These are phyloP conservation scores for Achroia grisella DNA, from an alignment of 1,140 invertebrate genomes.

Conservation along the genomic window DNA sequence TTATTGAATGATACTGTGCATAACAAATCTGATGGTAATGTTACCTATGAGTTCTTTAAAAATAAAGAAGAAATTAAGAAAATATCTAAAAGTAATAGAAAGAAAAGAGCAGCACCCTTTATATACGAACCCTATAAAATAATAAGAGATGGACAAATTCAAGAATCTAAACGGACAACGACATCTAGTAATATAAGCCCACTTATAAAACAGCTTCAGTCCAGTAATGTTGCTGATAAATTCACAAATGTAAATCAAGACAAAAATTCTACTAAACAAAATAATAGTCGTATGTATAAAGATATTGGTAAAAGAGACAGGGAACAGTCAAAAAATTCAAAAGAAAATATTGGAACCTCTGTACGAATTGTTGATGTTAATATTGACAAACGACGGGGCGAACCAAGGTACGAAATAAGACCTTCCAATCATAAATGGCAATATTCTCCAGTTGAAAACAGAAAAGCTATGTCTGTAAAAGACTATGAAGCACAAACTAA, in stretches of 20 bases:
- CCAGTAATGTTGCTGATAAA: slow-evolving; percentile 50
- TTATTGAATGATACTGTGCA: not conserved
- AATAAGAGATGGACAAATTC: slow-evolving; percentile 50
- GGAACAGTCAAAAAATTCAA: slow-evolving; percentile 17
- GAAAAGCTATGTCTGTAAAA: slow-evolving; percentile 43
- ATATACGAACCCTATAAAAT: slow-evolving; percentile 69
- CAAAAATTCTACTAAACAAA: slow-evolving; percentile 36
- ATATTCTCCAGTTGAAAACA: slow-evolving; percentile 53
- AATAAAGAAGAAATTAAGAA: slow-evolving; percentile 30
- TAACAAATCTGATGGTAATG: slow-evolving; percentile 9
- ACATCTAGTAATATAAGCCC: slow-evolving; percentile 58
- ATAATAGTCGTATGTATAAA: slow-evolving; percentile 41
- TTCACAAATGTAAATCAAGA: slow-evolving; percentile 35
- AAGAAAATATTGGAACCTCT: slow-evolving; percentile 15
- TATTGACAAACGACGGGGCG: slow-evolving; percentile 42
- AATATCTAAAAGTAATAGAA: slow-evolving; percentile 22
- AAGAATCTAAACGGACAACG: slow-evolving; percentile 58
- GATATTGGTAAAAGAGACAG: slow-evolving; percentile 56
- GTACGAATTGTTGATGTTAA: slow-evolving; percentile 46
- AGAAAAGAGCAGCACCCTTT: slow-evolving; percentile 53
- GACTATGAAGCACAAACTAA: slow-evolving; percentile 38
- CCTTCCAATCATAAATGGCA: slow-evolving; percentile 51
- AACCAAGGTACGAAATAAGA: slow-evolving; percentile 56
- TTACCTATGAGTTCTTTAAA: slow-evolving; percentile 20
- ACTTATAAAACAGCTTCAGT: slow-evolving; percentile 59